phyloP scores from a whole-genome alignment of 1,140 invertebrate genomes.

The Stegodyphus mimosarum region DNA sequence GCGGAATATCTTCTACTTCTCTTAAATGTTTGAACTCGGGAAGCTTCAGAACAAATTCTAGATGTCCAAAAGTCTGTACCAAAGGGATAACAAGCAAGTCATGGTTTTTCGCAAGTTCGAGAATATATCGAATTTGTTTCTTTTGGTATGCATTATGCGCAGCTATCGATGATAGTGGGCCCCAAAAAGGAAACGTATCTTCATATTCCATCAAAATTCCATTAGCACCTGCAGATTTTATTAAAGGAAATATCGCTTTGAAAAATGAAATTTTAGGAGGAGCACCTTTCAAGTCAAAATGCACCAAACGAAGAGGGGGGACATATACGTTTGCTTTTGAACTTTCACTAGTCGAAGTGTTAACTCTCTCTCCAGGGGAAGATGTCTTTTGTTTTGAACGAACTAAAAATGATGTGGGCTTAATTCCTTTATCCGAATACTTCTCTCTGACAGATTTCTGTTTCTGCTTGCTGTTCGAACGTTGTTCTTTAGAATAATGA shows the following conservation, averaged over 20 bases:
- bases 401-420: constrained; percentile 24
- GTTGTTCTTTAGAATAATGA: constrained; percentile 13
- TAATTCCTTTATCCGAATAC: constrained; percentile 33
- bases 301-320: constrained; percentile 72
- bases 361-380: not conserved
- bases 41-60: constrained; percentile 90
- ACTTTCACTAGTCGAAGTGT: constrained; percentile 9
- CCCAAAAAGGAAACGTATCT: constrained; percentile 89
- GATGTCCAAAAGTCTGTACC: constrained; percentile 95
- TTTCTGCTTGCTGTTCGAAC: constrained; percentile 12
- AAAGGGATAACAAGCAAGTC: constrained; percentile 87
- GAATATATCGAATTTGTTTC: constrained; percentile 77
- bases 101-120: constrained; percentile 75
- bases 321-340: constrained; percentile 10
- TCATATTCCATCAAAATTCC: constrained; percentile 95
- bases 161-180: constrained; percentile 75
- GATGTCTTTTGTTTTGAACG: not conserved
- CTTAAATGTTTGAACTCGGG: constrained; percentile 79
- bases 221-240: constrained; percentile 83
- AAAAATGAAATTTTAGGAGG: constrained; percentile 77
- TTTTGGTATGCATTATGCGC: constrained; percentile 82
- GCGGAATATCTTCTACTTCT: constrained; percentile 81
- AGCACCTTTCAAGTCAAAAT: constrained; percentile 81
- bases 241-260: constrained; percentile 72
- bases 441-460: constrained; percentile 35